Evolutionary conservation across 1,140 invertebrate species (phyloP).

Genomic region (Drosophila suzukii): DNA sequence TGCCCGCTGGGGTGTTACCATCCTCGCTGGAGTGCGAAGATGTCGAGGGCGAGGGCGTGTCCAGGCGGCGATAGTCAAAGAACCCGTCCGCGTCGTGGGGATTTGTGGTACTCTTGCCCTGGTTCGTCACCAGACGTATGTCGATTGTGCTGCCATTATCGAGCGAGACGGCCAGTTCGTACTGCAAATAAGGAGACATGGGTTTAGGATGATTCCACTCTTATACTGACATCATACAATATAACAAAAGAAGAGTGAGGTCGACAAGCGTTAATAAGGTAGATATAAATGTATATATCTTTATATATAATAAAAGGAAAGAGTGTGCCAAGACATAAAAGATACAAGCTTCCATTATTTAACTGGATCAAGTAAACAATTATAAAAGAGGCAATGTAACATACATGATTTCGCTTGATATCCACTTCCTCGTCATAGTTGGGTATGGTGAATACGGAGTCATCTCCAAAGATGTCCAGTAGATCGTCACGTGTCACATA

Average conservation of each 20-base stretch:
- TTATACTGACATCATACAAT: neutral
- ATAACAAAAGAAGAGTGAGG: neutral
- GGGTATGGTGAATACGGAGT: slow-evolving; percentile 77
- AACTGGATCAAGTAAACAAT: too few relatives aligned
- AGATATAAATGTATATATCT: too few relatives aligned
- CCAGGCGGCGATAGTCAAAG: slow-evolving; percentile 64
- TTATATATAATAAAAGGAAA: too few relatives aligned
- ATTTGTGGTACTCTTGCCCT: slow-evolving; percentile 68
- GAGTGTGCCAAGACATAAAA: too few relatives aligned
- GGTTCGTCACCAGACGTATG: slow-evolving; percentile 76
- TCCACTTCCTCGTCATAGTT: slow-evolving; percentile 78
- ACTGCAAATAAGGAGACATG: slow-evolving; percentile 14
- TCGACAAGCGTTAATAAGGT: neutral
- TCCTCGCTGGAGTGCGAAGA: slow-evolving; percentile 68
- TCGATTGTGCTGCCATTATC: slow-evolving; percentile 82
- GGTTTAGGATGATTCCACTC: neutral
- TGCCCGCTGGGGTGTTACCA: slow-evolving; percentile 23
- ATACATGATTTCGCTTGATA: slow-evolving; percentile 50
- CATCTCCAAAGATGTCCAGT: slow-evolving; percentile 67
- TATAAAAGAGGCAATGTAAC: neutral
- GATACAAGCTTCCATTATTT: too few relatives aligned
- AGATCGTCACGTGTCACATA: slow-evolving; percentile 83
- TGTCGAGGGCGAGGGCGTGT: slow-evolving; percentile 64
- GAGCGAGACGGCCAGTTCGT: slow-evolving; percentile 64
- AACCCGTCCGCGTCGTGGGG: slow-evolving; percentile 46